These are phyloP conservation scores for Torymus auratus DNA, from an alignment of 2,888 invertebrate genomes.

Conservation along the genomic window DNA sequence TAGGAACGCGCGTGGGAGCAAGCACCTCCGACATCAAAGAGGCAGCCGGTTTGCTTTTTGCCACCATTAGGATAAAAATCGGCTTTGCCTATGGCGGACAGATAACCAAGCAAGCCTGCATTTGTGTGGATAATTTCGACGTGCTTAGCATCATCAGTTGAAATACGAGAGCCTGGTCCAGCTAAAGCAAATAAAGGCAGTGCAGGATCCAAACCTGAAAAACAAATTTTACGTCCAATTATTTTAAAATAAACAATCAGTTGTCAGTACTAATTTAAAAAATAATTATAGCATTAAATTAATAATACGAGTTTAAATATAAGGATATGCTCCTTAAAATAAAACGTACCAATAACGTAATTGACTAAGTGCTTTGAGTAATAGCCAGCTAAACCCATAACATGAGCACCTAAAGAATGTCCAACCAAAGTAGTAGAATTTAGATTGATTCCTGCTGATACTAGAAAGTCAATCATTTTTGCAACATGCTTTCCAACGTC, in stretches of 20 bases:
- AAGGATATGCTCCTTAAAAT: not conserved
- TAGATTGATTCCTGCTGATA: slow-evolving; percentile 61
- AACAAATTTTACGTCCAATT: not conserved
- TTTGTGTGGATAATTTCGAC: slow-evolving; percentile 76
- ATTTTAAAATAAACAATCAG: not conserved
- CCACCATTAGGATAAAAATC: slow-evolving; percentile 77
- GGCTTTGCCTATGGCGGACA: slow-evolving; percentile 69
- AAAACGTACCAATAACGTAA: slow-evolving; percentile 66
- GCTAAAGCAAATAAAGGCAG: slow-evolving; percentile 69
- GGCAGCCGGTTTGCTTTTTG: slow-evolving; percentile 69
- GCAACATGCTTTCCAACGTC: slow-evolving; percentile 63
- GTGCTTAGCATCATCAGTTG: slow-evolving; percentile 70
- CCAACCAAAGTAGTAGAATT: slow-evolving; percentile 66
- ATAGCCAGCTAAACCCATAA: slow-evolving; percentile 68
- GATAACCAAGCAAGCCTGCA: slow-evolving; percentile 70
- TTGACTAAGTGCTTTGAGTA: slow-evolving; percentile 61
- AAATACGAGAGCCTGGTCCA: slow-evolving; percentile 69
- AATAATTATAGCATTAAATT: not conserved
- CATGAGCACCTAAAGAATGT: slow-evolving; percentile 71
- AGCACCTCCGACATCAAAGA: slow-evolving; percentile 61
- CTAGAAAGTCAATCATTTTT: slow-evolving; percentile 68
- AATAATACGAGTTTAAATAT: not conserved
- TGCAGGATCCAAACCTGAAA: slow-evolving; percentile 75
- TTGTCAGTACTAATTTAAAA: not conserved
- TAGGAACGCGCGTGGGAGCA: slow-evolving; percentile 71